These are phyloP conservation scores for Allolobophora icterica DNA, from an alignment of 2,888 invertebrate genomes.

Conservation along the genomic window DNA sequence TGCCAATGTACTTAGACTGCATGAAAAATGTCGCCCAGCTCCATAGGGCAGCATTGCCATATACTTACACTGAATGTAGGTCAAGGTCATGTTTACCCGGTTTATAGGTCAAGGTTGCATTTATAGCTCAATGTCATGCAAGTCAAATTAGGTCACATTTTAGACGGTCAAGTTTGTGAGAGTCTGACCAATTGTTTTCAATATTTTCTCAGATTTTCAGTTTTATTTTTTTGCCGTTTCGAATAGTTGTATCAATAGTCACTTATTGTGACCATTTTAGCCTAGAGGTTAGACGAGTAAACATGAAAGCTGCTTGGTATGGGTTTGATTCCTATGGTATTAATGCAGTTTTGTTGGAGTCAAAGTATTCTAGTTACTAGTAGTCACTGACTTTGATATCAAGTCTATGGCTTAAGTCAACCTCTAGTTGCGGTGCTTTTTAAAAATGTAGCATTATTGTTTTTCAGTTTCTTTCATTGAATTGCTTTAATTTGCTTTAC, in stretches of 20 bases:
- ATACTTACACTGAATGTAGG: not conserved
- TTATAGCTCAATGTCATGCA: not conserved
- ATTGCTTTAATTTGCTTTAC: not conserved
- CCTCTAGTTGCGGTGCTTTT: not conserved
- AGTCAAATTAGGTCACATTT: not conserved
- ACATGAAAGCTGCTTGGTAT: not conserved
- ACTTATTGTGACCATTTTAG: not conserved
- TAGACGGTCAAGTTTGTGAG: not conserved
- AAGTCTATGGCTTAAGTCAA: not conserved
- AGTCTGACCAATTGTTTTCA: not conserved
- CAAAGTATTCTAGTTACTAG: not conserved
- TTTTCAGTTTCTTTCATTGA: not conserved
- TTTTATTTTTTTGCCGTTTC: no score
- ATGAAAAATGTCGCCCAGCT: not conserved
- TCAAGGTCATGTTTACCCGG: constrained; percentile 14
- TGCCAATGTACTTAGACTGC: no score
- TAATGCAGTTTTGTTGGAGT: not conserved
- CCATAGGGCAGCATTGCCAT: not conserved
- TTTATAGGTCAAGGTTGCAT: not conserved
- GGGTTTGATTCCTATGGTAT: not conserved
- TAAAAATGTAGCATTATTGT: not conserved
- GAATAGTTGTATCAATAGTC: not conserved
- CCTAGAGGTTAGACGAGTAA: not conserved
- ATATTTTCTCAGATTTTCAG: not conserved
- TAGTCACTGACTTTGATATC: not conserved